phyloP scores from a whole-genome alignment of 2,113 vertebrate species.

The Larimichthys crocea region DNA sequence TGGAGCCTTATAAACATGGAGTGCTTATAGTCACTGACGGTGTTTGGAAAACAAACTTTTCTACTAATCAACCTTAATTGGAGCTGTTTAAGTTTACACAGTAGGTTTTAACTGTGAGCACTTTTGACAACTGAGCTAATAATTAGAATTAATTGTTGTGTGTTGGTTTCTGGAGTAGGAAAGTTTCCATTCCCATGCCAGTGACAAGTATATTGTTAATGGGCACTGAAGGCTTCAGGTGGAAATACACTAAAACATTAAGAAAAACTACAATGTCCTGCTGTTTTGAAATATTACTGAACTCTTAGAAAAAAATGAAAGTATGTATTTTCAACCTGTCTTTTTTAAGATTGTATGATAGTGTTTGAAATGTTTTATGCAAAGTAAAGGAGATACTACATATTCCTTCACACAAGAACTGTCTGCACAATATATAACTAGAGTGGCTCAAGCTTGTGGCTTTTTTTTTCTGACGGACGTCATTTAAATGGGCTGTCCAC shows the following conservation, averaged over 20 bases:
- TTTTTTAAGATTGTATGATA: not conserved
- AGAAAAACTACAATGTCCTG: not conserved
- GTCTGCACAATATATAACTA: not conserved
- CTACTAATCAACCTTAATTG: slow-evolving; percentile 20
- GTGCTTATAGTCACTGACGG: slow-evolving; percentile 22
- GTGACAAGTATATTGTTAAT: slow-evolving; percentile 34
- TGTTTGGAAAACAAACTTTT: slow-evolving; percentile 60
- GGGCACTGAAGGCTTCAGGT: not conserved
- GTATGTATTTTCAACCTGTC: not conserved
- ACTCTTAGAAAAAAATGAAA: not conserved
- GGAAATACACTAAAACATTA: not conserved
- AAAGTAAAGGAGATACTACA: not conserved
- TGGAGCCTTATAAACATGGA: slow-evolving; percentile 34
- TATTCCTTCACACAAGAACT: not conserved
- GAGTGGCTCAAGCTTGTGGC: not conserved
- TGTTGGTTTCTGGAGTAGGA: slow-evolving; percentile 31
- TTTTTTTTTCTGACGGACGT: not conserved
- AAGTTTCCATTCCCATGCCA: slow-evolving; percentile 9
- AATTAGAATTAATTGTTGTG: slow-evolving; percentile 57
- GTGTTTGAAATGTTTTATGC: not conserved
- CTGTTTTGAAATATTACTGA: not conserved
- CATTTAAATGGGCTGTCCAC: not conserved
- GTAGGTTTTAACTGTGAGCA: slow-evolving; percentile 37
- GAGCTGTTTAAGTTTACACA: slow-evolving; percentile 30
- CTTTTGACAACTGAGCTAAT: slow-evolving; percentile 60